These are phyloP conservation scores for Pegoplata infirma DNA, from an alignment of 2,888 invertebrate species.

Conservation along the genomic window DNA sequence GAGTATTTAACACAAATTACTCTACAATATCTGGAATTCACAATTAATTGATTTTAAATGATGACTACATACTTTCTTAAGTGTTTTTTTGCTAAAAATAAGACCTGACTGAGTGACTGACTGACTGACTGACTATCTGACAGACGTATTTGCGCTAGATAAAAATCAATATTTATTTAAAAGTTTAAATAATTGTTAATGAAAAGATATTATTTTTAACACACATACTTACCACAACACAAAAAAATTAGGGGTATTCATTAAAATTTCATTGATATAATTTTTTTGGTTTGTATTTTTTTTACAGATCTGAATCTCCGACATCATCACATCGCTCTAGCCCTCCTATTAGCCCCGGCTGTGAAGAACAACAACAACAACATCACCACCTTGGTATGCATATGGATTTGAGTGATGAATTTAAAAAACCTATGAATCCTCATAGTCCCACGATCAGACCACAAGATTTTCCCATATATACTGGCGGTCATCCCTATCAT, in stretches of 20 bases:
- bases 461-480: conserved; percentile 77
- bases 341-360: conserved; percentile 91
- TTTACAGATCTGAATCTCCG: conserved; percentile 79
- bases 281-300: too few relatives aligned
- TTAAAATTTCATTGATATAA: background rate
- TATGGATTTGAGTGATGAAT: conserved; percentile 76
- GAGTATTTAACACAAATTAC: background rate
- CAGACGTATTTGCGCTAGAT: too few relatives aligned
- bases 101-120: too few relatives aligned
- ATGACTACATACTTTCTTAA: conserved; percentile 23
- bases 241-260: background rate
- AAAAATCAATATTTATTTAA: conserved; percentile 56
- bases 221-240: too few relatives aligned
- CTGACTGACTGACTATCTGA: too few relatives aligned
- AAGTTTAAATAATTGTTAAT: conserved; percentile 66
- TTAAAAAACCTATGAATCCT: conserved; percentile 78
- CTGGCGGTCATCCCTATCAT: conserved; percentile 80
- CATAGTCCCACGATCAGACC: conserved; percentile 77
- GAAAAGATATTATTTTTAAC: background rate
- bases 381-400: conserved; percentile 76
- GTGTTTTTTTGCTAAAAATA: conserved; percentile 15
- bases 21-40: background rate
- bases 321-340: conserved; percentile 84
- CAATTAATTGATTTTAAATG: conserved; percentile 52
- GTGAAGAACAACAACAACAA: conserved; percentile 82